These are phyloP conservation scores for Myotis davidii DNA, from an alignment of 2,113 vertebrate genomes.

Conservation along the genomic window DNA sequence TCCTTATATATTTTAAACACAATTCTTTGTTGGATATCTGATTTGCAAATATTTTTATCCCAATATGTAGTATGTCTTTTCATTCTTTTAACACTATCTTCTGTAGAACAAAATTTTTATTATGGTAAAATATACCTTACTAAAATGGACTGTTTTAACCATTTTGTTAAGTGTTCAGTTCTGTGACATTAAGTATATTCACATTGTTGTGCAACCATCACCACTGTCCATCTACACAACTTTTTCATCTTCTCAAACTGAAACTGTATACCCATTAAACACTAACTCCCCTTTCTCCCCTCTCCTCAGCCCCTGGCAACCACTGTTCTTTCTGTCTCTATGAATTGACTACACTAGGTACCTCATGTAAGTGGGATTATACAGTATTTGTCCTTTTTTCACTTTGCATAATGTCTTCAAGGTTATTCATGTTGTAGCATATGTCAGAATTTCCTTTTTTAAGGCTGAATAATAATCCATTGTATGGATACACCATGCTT, in stretches of 20 bases:
- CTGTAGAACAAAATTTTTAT: constrained; percentile 39
- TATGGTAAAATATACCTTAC: constrained; percentile 36
- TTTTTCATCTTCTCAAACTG: constrained; percentile 43
- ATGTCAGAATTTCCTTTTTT: constrained; percentile 52
- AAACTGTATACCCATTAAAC: constrained; percentile 26
- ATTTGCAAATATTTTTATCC: constrained; percentile 61
- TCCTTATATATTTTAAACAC: constrained; percentile 33
- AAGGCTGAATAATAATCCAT: constrained; percentile 49
- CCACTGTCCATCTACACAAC: not conserved
- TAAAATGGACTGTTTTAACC: constrained; percentile 44
- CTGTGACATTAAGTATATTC: constrained; percentile 49
- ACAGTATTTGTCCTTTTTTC: constrained; percentile 57
- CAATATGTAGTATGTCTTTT: constrained; percentile 47
- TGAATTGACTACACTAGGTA: constrained; percentile 35
- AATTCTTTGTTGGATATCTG: constrained; percentile 35
- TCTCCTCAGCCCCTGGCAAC: not conserved
- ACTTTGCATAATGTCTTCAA: constrained; percentile 42
- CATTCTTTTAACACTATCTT: constrained; percentile 50
- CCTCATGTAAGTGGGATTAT: constrained; percentile 34
- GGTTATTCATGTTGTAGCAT: not conserved
- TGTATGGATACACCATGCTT: not conserved
- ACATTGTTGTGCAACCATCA: constrained; percentile 1
- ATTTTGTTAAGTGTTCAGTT: constrained; percentile 52
- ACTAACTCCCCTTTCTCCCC: not conserved
- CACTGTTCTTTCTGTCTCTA: constrained; percentile 23